phyloP scores from a whole-genome alignment of 2,113 vertebrate genomes.

The Mormyrus lacerda region DNA sequence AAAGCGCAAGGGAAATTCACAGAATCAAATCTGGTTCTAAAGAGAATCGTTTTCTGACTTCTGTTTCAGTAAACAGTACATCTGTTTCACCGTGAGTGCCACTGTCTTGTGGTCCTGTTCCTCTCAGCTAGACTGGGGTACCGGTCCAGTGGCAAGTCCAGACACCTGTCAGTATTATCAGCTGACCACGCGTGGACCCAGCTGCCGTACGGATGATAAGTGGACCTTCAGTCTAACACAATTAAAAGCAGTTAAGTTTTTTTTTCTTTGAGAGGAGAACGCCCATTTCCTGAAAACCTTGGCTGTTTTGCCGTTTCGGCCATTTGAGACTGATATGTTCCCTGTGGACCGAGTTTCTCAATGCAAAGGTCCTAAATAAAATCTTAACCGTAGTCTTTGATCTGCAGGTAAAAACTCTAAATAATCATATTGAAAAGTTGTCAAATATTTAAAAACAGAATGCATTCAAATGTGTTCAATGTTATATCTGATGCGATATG shows the following conservation, averaged over 20 bases:
- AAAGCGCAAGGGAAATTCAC: background rate
- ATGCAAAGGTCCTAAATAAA: background rate
- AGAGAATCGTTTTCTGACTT: background rate
- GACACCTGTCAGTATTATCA: background rate
- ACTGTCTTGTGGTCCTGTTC: background rate
- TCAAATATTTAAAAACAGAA: background rate
- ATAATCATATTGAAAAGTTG: background rate
- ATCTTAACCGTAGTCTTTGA: background rate
- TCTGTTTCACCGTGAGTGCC: background rate
- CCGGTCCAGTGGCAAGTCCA: background rate
- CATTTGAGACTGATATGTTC: background rate
- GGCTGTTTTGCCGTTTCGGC: background rate
- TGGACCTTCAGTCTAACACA: background rate
- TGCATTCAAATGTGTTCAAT: background rate
- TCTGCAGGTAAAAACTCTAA: background rate
- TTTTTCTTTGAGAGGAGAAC: background rate
- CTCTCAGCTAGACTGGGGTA: background rate
- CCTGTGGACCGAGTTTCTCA: background rate
- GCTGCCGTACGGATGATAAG: background rate
- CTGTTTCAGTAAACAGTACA: background rate
- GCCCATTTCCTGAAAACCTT: background rate
- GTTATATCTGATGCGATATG: background rate
- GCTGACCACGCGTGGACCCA: background rate
- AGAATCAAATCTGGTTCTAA: background rate
- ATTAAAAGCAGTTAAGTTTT: background rate